Conservation (phyloP, 2,888 invertebrate genomes). For the Drosophila kambysellisi region DNA sequence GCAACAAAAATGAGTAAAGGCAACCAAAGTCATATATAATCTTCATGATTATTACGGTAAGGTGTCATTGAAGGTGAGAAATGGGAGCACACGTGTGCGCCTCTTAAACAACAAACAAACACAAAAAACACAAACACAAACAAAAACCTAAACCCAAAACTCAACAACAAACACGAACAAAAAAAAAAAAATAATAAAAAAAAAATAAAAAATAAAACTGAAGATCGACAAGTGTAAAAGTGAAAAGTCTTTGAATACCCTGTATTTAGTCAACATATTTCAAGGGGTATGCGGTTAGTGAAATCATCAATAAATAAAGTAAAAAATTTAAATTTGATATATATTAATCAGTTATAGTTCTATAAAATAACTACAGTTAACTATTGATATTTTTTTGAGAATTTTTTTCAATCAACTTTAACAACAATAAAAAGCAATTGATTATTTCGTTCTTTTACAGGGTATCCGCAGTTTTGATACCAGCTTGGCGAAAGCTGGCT, state of each 20-base stretch:
- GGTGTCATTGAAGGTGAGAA: conserved; percentile 78
- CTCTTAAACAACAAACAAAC: conserved; percentile 14
- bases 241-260: conserved; percentile 51
- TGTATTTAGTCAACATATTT: neutral
- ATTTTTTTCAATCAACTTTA: neutral
- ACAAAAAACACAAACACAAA: conserved; percentile 16
- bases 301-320: no score
- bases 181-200: conserved; percentile 8
- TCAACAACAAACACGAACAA: conserved; percentile 17
- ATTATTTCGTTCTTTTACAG: neutral
- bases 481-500: neutral
- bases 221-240: conserved; percentile 44
- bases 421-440: neutral
- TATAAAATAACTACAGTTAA: neutral
- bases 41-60: conserved; percentile 65
- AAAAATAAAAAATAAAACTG: conserved; percentile 1
- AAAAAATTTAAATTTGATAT: no score
- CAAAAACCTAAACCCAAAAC: conserved; percentile 2
- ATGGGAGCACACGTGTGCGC: conserved; percentile 73
- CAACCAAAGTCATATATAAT: conserved; percentile 55
- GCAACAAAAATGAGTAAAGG: conserved; percentile 33
- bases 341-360: neutral
- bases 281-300: neutral
- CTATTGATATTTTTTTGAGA: no score
- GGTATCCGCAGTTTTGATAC: neutral